A percentile compares a stretch with the other conserved stretches of the same genome.
Conservation (phyloP, 2,797 vertebrate genomes). For the Vespertilio murinus region DNA sequence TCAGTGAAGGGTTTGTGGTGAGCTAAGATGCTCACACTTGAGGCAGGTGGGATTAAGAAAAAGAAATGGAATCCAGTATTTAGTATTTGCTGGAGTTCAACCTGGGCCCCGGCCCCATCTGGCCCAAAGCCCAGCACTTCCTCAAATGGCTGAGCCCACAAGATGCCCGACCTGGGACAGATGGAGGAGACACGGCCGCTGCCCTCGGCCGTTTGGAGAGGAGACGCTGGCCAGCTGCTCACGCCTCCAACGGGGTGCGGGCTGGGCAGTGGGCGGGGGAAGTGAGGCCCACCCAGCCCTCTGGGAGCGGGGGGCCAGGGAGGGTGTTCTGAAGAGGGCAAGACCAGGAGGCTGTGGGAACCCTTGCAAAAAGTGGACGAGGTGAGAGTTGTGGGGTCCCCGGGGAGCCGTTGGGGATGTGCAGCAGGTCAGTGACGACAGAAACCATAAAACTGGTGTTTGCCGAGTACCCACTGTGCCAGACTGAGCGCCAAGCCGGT, state of each 20-base stretch:
- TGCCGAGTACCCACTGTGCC: accelerated
- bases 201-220: neutral
- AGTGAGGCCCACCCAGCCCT: neutral
- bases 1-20: neutral
- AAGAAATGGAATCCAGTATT: neutral
- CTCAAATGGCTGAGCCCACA: neutral
- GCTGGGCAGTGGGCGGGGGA: too few relatives aligned
- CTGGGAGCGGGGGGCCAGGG: accelerated
- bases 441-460: neutral
- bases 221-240: neutral
- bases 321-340: neutral
- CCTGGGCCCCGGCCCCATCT: neutral
- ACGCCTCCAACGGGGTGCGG: accelerated
- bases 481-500: accelerated
- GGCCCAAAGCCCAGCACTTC: neutral
- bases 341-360: neutral
- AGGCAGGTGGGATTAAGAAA: neutral
- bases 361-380: neutral
- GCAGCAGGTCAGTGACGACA: accelerated
- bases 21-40: neutral
- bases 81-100: neutral
- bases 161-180: neutral
- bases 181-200: neutral
- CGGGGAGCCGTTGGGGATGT: accelerated
- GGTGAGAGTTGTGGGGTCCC: neutral